Percentiles rank a stretch among this genome's conserved stretches.
Evolutionary conservation across 37 sponge, comb jelly and placozoan genomes (phyloP).

Genomic region (Haliclona indistincta): DNA sequence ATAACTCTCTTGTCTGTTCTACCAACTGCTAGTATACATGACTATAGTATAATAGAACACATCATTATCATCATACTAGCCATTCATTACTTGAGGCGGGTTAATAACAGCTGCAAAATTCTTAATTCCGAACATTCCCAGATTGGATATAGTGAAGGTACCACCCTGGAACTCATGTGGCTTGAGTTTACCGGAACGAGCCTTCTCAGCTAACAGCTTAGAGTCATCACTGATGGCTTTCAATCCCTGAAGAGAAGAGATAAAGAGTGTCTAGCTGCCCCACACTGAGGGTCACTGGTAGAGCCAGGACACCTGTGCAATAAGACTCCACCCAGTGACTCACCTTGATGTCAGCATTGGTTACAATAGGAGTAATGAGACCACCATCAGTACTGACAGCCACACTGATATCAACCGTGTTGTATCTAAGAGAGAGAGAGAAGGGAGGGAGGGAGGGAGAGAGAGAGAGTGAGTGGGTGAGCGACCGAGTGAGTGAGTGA

Average conservation of each 20-base stretch:
- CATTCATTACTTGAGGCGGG: constrained; percentile 80
- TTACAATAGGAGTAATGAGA: constrained; percentile 96
- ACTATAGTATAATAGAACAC: constrained; percentile 18
- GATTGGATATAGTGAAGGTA: constrained; percentile 96
- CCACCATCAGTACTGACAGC: constrained; percentile 96
- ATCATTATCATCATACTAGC: not conserved
- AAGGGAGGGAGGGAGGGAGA: too few relatives aligned
- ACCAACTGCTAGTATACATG: constrained; percentile 97
- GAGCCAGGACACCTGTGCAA: too few relatives aligned
- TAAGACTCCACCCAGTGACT: too few relatives aligned
- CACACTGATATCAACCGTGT: constrained; percentile 90
- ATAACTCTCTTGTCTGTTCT: constrained; percentile 83
- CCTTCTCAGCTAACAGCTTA: constrained; percentile 77
- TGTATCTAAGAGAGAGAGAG: too few relatives aligned
- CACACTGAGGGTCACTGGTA: too few relatives aligned
- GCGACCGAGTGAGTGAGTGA: not conserved
- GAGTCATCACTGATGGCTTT: constrained; percentile 72
- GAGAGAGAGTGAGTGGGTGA: not conserved
- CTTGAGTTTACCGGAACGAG: constrained; percentile 72
- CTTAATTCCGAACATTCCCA: constrained; percentile 89
- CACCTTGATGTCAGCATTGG: constrained; percentile 85
- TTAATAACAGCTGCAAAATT: constrained; percentile 93
- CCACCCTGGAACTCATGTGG: constrained; percentile 96
- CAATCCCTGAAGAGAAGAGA: constrained; percentile 79
- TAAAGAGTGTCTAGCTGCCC: too few relatives aligned